These are phyloP conservation scores for Petrolisthes cinctipes DNA, from an alignment of 2,888 invertebrate species.

Conservation along the genomic window DNA sequence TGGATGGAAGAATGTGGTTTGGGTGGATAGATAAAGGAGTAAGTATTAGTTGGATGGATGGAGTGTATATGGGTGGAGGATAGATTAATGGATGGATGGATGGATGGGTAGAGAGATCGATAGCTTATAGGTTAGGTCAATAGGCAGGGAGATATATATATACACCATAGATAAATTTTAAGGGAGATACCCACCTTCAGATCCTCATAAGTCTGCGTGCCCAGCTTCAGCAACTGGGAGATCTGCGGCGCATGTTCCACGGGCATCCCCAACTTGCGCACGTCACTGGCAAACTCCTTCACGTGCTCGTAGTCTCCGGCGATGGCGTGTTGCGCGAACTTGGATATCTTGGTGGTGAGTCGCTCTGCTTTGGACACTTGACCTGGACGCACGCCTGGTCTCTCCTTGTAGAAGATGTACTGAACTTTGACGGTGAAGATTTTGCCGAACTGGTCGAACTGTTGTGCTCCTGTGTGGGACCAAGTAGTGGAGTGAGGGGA, in stretches of 20 bases:
- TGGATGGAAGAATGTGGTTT: too few relatives aligned
- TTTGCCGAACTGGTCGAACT: conserved; percentile 98
- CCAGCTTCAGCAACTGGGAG: conserved; percentile 95
- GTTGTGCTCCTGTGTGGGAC: conserved; percentile 81
- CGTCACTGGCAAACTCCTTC: conserved; percentile 92
- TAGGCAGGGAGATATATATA: too few relatives aligned
- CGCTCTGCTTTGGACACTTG: conserved; percentile 94
- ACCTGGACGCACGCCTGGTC: conserved; percentile 94
- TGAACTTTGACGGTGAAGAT: conserved; percentile 98
- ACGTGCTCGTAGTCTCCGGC: conserved; percentile 94
- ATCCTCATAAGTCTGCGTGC: conserved; percentile 88
- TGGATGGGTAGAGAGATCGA: too few relatives aligned
- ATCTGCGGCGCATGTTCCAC: conserved; percentile 98
- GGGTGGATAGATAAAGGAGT: too few relatives aligned
- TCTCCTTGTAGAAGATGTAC: conserved; percentile 97
- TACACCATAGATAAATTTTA: too few relatives aligned
- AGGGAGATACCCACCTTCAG: conserved; percentile 77
- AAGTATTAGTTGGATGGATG: too few relatives aligned
- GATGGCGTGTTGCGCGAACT: conserved; percentile 93
- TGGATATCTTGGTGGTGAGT: conserved; percentile 89
- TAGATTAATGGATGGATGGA: too few relatives aligned
- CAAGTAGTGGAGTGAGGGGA: neutral
- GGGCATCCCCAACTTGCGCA: conserved; percentile 92
- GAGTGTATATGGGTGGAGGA: too few relatives aligned
- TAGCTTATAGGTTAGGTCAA: too few relatives aligned